Conservation (phyloP, 1,140 invertebrate genomes). For the Polypedilum pembai region DNA sequence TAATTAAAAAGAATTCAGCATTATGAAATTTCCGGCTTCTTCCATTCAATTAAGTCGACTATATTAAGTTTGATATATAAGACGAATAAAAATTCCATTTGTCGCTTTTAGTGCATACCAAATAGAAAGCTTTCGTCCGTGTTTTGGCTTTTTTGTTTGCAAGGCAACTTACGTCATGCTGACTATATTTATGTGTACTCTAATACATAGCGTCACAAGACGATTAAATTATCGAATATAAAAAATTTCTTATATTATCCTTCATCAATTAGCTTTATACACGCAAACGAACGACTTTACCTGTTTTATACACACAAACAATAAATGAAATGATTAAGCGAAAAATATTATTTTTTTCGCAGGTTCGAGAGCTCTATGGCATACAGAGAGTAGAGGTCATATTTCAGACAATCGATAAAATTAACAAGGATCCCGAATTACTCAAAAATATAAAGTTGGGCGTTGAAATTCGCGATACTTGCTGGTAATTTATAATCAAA, state of each 20-base stretch:
- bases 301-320: neutral
- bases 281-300: neutral
- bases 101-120: no score
- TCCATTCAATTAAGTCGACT: no score
- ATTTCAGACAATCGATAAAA: constrained; percentile 48
- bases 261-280: neutral
- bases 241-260: neutral
- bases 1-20: no score
- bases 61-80: no score
- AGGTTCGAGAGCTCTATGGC: constrained; percentile 65
- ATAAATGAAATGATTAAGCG: constrained; percentile 1
- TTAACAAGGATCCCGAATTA: constrained; percentile 46
- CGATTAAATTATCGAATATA: constrained; percentile 17
- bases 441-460: constrained; percentile 57
- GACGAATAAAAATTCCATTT: no score
- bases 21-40: no score
- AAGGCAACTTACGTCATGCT: neutral
- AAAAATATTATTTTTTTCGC: neutral
- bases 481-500: constrained; percentile 48
- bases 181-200: constrained; percentile 36
- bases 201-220: constrained; percentile 33
- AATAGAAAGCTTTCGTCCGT: no score
- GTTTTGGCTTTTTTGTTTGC: neutral
- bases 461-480: constrained; percentile 71
- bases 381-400: constrained; percentile 71